Evolutionary conservation across 2,113 vertebrate species (phyloP).

Genomic region (Bettongia penicillata): DNA sequence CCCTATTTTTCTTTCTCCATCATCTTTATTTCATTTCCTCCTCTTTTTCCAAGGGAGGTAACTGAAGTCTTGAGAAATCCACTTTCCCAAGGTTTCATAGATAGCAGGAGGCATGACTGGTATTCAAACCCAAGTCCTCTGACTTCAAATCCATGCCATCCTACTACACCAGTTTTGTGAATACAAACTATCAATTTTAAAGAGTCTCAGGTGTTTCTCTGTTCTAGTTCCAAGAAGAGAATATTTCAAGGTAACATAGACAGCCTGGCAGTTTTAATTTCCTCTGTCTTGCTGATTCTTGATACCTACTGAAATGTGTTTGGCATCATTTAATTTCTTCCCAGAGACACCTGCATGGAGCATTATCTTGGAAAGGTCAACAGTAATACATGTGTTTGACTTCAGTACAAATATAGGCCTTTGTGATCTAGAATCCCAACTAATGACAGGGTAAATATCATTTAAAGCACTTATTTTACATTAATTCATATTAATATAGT

Average conservation of each 20-base stretch:
- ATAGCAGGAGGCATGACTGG: neutral
- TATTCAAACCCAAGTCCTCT: neutral
- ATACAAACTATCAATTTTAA: neutral
- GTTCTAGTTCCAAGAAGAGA: slow-evolving; percentile 46
- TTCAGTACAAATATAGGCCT: neutral
- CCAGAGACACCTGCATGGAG: neutral
- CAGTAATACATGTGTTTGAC: neutral
- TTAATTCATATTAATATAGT: neutral
- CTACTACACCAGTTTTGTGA: neutral
- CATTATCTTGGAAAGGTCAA: neutral
- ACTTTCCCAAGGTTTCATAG: neutral
- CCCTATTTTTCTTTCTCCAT: too few species aligned
- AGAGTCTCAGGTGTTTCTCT: neutral
- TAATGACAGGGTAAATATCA: neutral
- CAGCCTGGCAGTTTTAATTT: neutral
- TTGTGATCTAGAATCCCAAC: neutral
- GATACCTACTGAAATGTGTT: slow-evolving; percentile 45
- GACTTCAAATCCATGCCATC: neutral
- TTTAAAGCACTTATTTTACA: neutral
- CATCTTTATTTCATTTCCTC: neutral
- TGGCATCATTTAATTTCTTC: slow-evolving; percentile 15
- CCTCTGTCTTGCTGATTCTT: slow-evolving; percentile 31
- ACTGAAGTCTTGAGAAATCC: neutral
- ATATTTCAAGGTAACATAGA: slow-evolving; percentile 50
- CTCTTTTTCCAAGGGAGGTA: neutral